A percentile compares a stretch with the other conserved stretches of the same genome.
Evolutionary conservation across 2,113 vertebrate species (phyloP).

Genomic region (Corythornis cristatus): DNA sequence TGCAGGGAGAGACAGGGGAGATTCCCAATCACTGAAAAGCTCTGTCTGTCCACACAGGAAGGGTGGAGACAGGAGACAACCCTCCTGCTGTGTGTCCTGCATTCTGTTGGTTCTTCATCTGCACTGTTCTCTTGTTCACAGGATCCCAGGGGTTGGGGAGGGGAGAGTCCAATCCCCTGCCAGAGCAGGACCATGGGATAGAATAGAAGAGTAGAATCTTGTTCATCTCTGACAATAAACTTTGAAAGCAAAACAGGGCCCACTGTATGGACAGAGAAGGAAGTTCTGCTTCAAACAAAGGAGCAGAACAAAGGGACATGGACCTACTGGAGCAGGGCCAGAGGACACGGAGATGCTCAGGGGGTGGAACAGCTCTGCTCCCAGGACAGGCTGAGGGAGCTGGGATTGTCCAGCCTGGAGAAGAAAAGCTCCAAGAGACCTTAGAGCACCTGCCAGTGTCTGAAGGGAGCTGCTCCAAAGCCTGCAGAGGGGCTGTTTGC

Average conservation of each 20-base stretch:
- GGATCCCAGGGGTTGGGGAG: too few relatives aligned
- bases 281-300: neutral
- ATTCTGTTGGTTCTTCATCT: neutral
- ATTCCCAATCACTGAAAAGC: neutral
- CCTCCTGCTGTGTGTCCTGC: neutral
- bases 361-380: too few relatives aligned
- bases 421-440: too few relatives aligned
- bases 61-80: neutral
- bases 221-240: neutral
- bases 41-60: neutral
- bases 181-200: too few relatives aligned
- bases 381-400: too few relatives aligned
- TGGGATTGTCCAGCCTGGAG: too few relatives aligned
- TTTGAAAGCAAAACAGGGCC: neutral
- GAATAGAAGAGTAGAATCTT: neutral
- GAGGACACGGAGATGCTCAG: too few relatives aligned
- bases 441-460: too few relatives aligned
- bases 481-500: too few relatives aligned
- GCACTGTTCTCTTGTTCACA: neutral
- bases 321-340: too few relatives aligned
- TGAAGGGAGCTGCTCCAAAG: too few relatives aligned
- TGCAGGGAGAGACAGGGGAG: constrained; percentile 12
- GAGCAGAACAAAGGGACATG: neutral
- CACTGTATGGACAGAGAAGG: rapidly evolving
- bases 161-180: too few relatives aligned